These are phyloP conservation scores for Salvator merianae DNA, from an alignment of 2,113 vertebrate genomes.

Conservation along the genomic window DNA sequence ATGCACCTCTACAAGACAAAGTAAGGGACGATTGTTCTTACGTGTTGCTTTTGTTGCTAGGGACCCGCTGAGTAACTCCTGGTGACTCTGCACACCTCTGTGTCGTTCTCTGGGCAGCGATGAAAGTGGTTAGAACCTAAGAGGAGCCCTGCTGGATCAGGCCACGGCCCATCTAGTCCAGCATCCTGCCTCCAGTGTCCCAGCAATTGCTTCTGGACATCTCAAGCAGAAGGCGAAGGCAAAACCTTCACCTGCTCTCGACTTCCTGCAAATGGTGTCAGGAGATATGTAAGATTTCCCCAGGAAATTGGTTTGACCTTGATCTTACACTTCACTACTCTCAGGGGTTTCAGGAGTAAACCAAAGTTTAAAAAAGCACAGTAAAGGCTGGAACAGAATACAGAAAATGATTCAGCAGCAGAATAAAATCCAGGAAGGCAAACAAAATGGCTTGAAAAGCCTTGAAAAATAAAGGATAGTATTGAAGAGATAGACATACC, in stretches of 20 bases:
- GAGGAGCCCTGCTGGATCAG: too few species aligned
- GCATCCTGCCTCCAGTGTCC: too few species aligned
- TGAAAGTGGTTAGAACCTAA: too few species aligned
- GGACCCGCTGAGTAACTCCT: not conserved
- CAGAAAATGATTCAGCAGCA: not conserved
- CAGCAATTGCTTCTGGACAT: too few species aligned
- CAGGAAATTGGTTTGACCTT: not conserved
- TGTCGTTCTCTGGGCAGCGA: too few species aligned
- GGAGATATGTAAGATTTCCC: too few species aligned
- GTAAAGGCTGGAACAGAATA: not conserved
- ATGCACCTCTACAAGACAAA: conserved; percentile 99
- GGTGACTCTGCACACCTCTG: too few species aligned
- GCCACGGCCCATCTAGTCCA: too few species aligned
- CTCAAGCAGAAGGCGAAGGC: too few species aligned
- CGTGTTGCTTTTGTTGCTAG: too few species aligned
- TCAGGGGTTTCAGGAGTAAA: not conserved
- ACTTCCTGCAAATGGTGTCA: too few species aligned
- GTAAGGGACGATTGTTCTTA: conserved; percentile 73
- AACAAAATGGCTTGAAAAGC: not conserved
- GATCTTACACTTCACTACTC: not conserved
- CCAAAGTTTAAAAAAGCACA: not conserved
- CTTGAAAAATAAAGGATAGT: not conserved
- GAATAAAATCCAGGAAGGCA: not conserved
- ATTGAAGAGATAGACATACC: not conserved
- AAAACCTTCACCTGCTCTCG: too few species aligned